Conservation (phyloP, 2,888 invertebrate species). For the Dromius quadrimaculatus region DNA sequence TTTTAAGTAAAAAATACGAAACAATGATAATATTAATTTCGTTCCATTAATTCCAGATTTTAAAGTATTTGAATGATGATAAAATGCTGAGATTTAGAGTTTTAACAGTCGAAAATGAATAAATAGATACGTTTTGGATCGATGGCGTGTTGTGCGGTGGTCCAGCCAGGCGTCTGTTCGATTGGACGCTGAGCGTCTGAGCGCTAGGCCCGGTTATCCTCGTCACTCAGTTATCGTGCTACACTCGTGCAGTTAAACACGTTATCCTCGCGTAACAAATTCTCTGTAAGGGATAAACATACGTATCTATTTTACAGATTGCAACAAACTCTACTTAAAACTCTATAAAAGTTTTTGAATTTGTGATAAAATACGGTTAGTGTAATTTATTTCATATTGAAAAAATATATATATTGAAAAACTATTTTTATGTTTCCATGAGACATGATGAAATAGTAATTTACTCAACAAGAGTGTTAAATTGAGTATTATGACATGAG, state of each 20-base stretch:
- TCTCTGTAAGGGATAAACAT: conserved; percentile 23
- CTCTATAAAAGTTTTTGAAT: too few species aligned
- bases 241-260: conserved; percentile 19
- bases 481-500: too few species aligned
- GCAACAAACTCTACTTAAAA: conserved; percentile 2
- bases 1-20: too few species aligned
- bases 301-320: conserved; percentile 15
- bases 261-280: conserved; percentile 2
- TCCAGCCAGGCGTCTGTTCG: conserved; percentile 63
- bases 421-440: too few species aligned
- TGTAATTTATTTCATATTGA: conserved; percentile 14
- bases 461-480: too few species aligned
- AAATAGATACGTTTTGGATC: conserved; percentile 57
- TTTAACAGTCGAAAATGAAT: conserved; percentile 16
- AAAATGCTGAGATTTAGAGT: not conserved
- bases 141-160: conserved; percentile 60
- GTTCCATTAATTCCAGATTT: not conserved
- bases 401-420: too few species aligned
- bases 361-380: too few species aligned
- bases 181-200: conserved; percentile 50
- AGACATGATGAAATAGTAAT: too few species aligned
- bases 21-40: too few species aligned
- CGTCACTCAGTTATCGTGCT: conserved; percentile 37
- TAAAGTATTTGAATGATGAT: not conserved
- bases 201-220: conserved; percentile 28